phyloP scores from a whole-genome alignment of 2,888 invertebrate species.

The Zaprionus bogoriensis region DNA sequence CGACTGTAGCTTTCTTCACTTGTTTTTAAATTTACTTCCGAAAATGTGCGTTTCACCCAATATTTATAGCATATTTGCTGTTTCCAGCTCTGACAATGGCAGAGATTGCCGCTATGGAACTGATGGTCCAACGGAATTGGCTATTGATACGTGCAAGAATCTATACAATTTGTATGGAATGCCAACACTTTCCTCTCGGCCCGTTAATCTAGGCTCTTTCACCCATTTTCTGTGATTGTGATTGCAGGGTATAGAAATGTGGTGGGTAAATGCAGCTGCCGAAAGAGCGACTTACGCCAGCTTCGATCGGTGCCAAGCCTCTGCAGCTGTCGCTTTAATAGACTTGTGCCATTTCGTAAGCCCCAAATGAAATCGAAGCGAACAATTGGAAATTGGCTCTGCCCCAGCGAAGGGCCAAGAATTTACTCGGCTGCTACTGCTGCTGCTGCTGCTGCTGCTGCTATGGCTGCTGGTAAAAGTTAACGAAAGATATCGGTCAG shows the following conservation, averaged over 20 bases:
- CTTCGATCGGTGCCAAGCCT: slow-evolving; percentile 55
- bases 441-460: neutral
- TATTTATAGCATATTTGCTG: too few species aligned
- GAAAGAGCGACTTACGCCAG: slow-evolving; percentile 44
- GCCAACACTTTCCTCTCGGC: too few species aligned
- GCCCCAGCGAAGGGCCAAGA: slow-evolving; percentile 8
- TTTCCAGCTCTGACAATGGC: too few species aligned
- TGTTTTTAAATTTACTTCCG: too few species aligned
- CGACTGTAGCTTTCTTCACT: too few species aligned
- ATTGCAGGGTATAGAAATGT: neutral
- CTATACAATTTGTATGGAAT: too few species aligned
- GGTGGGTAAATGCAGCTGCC: slow-evolving; percentile 14
- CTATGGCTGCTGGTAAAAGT: slow-evolving; percentile 57
- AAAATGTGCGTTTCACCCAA: too few species aligned
- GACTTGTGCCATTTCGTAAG: slow-evolving; percentile 64
- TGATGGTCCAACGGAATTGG: too few species aligned
- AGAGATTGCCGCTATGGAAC: too few species aligned
- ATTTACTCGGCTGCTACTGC: neutral
- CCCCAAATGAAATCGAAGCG: slow-evolving; percentile 59
- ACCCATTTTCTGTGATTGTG: neutral
- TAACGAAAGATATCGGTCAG: slow-evolving; percentile 72
- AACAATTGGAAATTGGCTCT: slow-evolving; percentile 58
- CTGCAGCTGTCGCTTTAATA: slow-evolving; percentile 44
- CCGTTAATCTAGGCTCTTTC: too few species aligned
- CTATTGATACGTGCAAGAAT: too few species aligned